Evolutionary conservation across 2,888 invertebrate genomes (phyloP), one percentile per base, ranked within the genome.

Genomic region (Nomada fabriciana): DNA sequence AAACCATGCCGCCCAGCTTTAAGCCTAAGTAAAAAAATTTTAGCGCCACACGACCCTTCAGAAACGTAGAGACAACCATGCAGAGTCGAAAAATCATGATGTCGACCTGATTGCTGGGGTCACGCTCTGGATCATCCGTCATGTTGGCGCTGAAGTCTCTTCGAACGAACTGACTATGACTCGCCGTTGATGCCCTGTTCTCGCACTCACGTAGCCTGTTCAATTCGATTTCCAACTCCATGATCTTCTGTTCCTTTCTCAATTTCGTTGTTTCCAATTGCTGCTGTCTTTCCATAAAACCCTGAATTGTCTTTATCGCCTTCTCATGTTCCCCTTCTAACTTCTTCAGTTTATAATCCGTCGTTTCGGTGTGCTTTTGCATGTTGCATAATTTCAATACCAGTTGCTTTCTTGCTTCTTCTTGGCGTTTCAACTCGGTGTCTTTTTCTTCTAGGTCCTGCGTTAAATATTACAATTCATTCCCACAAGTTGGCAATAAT

Each of bases 241-340:
- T 80, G 23, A 94, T 91, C 84, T 89, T 92, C 57, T 88, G 86
- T 36, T 93, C 91, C 63, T 93, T 93, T 55, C 87, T 89, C 3
- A 84, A 18, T 4, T 88, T 76, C 71, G 94, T 95, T 76, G 94
- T 94, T 83, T 95, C 95, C 87, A 95, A 94, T 83, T 95, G 94
- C 82, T 95, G 94, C 86, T 95, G 95, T 86, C 95, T 95, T 80
- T 95, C 94, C 94, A 95, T 94, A 83, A 95, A 95, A 47, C 94
- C 95, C 92, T 95, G 95, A 69, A 95, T 95, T 94, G 95, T 95
- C 89, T 95, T 95, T 63, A 95, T 91, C 3, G 95, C 95, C 89
- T 95, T 96, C 60, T 94, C 94, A 85, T 95, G 94, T 84, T 96
- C 95, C 18, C 91, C 91, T 60, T 95, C 94, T n/a, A 95, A 89